These are phyloP conservation scores for Promerops cafer DNA, from an alignment of 2,113 vertebrate genomes.

Conservation along the genomic window DNA sequence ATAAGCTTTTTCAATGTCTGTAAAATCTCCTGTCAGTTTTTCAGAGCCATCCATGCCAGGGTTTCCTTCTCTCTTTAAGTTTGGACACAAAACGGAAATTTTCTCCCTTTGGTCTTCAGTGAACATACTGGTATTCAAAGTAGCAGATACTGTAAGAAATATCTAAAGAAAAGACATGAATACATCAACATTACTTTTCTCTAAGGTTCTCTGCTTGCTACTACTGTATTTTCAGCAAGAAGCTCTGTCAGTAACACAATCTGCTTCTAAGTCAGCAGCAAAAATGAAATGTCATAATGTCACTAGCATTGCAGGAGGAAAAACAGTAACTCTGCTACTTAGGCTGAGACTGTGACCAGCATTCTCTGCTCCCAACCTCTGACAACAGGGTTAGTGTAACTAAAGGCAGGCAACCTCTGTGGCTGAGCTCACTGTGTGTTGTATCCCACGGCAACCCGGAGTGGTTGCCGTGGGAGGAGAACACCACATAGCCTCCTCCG, in stretches of 20 bases:
- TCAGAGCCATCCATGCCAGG: background rate
- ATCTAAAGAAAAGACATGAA: constrained; percentile 63
- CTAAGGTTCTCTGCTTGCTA: background rate
- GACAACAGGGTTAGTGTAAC: background rate
- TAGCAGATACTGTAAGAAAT: constrained; percentile 66
- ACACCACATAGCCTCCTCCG: too few relatives aligned
- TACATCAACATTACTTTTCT: background rate
- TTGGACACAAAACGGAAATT: constrained; percentile 45
- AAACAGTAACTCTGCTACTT: background rate
- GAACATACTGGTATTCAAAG: constrained; percentile 64
- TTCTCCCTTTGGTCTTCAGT: constrained; percentile 53
- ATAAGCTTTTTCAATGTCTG: constrained; percentile 65
- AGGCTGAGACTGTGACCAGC: background rate
- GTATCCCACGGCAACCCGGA: too few relatives aligned
- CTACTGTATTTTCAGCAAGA: background rate
- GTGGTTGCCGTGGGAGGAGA: too few relatives aligned
- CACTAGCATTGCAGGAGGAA: background rate
- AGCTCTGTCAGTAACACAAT: background rate
- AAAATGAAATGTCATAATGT: background rate
- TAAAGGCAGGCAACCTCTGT: background rate
- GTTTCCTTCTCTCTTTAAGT: constrained; percentile 15
- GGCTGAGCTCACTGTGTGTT: accelerated
- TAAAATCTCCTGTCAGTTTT: constrained; percentile 60
- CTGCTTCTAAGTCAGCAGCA: background rate
- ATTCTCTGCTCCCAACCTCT: background rate